Percentiles rank a stretch among this genome's conserved stretches.
Evolutionary conservation across 1,140 invertebrate genomes (phyloP).

Genomic region (Drosophila kurseongensis): DNA sequence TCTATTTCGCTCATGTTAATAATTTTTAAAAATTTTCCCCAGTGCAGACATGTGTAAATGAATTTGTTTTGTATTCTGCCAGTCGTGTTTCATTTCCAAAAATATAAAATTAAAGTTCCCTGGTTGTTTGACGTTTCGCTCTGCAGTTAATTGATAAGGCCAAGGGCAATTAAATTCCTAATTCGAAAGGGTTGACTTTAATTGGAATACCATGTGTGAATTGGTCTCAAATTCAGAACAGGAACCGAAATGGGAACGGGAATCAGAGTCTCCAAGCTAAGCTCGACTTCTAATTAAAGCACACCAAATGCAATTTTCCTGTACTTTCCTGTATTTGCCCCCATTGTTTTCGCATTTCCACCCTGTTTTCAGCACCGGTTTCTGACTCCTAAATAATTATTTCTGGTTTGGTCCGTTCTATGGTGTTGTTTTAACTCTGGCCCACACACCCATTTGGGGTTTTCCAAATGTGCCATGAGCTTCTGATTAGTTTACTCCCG

Average conservation of each 20-base stretch:
- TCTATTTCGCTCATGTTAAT: no score
- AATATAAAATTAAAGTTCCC: conserved; percentile 2
- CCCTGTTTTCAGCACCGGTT: background rate
- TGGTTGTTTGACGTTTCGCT: conserved; percentile 1
- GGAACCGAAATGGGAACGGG: background rate
- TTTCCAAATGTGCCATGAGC: conserved; percentile 34
- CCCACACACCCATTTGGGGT: conserved; percentile 13
- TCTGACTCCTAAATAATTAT: conserved; percentile 36
- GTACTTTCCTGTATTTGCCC: conserved; percentile 8
- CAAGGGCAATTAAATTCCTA: conserved; percentile 13
- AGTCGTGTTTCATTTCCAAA: background rate
- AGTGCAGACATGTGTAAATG: conserved; percentile 1
- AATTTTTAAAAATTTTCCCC: background rate
- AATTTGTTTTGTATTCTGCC: conserved; percentile 1
- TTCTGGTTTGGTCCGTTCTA: conserved; percentile 4
- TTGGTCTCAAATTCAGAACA: background rate
- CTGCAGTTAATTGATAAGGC: conserved; percentile 7
- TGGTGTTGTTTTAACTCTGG: conserved; percentile 13
- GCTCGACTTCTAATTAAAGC: conserved; percentile 23
- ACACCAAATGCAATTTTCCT: conserved; percentile 28
- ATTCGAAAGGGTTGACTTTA: conserved; percentile 6
- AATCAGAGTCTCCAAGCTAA: background rate
- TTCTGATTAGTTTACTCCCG: conserved; percentile 39
- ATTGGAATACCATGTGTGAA: background rate
- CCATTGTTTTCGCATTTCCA: conserved; percentile 6